Evolutionary conservation across 2,888 invertebrate genomes (phyloP).

Genomic region (Acanthopleura granulata): DNA sequence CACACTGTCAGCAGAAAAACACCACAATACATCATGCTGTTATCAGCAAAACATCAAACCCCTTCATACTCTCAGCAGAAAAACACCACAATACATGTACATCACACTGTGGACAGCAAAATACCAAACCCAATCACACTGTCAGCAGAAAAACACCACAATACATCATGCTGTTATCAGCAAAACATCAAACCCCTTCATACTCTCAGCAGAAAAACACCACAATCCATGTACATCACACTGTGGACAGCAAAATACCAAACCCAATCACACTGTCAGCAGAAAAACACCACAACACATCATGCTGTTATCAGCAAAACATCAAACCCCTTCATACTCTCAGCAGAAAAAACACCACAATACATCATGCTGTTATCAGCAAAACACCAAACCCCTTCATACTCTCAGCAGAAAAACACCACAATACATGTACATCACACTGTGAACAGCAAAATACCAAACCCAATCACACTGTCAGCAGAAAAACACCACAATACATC

Average conservation of each 20-base stretch:
- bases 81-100: no score
- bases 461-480: slow-evolving; percentile 75
- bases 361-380: slow-evolving; percentile 53
- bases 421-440: no score
- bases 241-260: slow-evolving; percentile 71
- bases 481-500: slow-evolving; percentile 83
- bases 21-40: slow-evolving; percentile 78
- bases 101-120: slow-evolving; percentile 46
- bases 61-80: slow-evolving; percentile 55
- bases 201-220: slow-evolving; percentile 86
- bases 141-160: no score
- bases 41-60: slow-evolving; percentile 77
- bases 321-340: slow-evolving; percentile 77
- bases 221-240: slow-evolving; percentile 80
- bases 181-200: no score
- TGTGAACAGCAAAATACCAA: slow-evolving; percentile 74
- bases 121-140: slow-evolving; percentile 80
- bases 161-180: no score
- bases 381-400: slow-evolving; percentile 80
- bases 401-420: not conserved
- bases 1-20: slow-evolving; percentile 76
- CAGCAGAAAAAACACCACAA: no score
- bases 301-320: slow-evolving; percentile 14
- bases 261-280: slow-evolving; percentile 76
- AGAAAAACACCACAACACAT: slow-evolving; percentile 86